Evolutionary conservation across 2,797 vertebrate genomes (phyloP).

Genomic region (Sylvia borin): DNA sequence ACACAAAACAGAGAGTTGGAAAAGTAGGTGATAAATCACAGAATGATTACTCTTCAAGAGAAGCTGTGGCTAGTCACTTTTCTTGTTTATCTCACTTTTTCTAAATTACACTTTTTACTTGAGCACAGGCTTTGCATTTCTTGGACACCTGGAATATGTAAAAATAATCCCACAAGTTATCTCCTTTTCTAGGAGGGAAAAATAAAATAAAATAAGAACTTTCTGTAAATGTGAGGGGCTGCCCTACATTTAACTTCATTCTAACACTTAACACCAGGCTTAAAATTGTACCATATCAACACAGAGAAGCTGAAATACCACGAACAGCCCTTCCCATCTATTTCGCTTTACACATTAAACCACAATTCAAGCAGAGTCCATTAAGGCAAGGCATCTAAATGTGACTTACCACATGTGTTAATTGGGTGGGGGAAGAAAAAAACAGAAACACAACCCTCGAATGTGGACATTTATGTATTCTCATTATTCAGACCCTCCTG

Average conservation of each 20-base stretch:
- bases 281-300: neutral
- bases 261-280: neutral
- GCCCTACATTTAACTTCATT: neutral
- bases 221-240: neutral
- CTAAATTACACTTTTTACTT: neutral
- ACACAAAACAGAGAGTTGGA: neutral
- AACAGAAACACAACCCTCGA: neutral
- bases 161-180: neutral
- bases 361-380: constrained; percentile 53
- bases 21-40: neutral
- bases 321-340: neutral
- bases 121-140: neutral
- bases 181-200: neutral
- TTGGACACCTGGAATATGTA: neutral
- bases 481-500: constrained; percentile 68
- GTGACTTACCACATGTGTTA: constrained; percentile 68
- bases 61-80: neutral
- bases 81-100: neutral
- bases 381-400: constrained; percentile 66
- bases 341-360: constrained; percentile 59
- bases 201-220: neutral
- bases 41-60: neutral
- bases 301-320: constrained; percentile 26
- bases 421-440: constrained; percentile 12
- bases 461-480: constrained; percentile 67